Percentiles rank a stretch among this genome's conserved stretches.
These are phyloP conservation scores for Clarias batrachus DNA, from an alignment of 2,113 vertebrate species.

Conservation along the genomic window DNA sequence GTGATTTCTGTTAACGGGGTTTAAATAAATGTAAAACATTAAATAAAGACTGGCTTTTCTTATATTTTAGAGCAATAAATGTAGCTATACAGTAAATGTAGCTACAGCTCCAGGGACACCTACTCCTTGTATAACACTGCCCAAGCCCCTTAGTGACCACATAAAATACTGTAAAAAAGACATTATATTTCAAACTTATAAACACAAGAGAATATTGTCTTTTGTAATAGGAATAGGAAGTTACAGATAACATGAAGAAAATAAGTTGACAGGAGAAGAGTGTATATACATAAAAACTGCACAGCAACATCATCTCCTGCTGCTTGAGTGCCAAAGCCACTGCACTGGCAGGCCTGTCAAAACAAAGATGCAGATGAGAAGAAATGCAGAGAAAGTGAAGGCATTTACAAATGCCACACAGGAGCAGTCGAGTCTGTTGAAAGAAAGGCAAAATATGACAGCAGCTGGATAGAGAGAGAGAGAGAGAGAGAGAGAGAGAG, in stretches of 20 bases:
- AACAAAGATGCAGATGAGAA: neutral
- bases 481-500: neutral
- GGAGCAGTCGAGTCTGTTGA: constrained; percentile 26
- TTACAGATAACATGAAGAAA: neutral
- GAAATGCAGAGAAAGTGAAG: constrained; percentile 32
- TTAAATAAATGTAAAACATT: neutral
- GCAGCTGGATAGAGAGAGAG: constrained; percentile 20
- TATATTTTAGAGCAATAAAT: neutral
- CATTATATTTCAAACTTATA: neutral
- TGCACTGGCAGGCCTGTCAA: constrained; percentile 7
- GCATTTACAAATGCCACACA: constrained; percentile 32
- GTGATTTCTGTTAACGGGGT: neutral
- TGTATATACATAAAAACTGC: neutral
- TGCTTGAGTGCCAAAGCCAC: constrained; percentile 14
- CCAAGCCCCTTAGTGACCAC: neutral
- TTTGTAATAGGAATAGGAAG: neutral
- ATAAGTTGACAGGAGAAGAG: neutral
- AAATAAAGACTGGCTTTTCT: neutral
- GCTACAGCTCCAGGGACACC: neutral
- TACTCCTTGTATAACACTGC: neutral
- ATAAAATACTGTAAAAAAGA: neutral
- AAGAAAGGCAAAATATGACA: constrained; percentile 36
- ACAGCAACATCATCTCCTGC: neutral
- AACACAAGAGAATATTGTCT: neutral
- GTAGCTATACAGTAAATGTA: neutral